Conservation (phyloP, 1,140 invertebrate genomes). For the Philotrypesis tridentata region DNA sequence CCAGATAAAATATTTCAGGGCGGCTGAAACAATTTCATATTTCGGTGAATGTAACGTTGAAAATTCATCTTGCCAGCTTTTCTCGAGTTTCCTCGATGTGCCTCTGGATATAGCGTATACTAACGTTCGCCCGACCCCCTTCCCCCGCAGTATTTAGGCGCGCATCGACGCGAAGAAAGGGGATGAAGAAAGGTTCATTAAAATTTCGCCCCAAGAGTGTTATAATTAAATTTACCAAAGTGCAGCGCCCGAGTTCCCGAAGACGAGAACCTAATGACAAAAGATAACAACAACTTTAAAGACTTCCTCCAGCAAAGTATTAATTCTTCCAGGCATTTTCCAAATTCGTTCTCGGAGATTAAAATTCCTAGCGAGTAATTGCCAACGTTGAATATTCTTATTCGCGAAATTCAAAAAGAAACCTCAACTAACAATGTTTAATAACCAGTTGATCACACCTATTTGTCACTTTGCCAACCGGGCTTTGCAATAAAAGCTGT, state of each 20-base stretch:
- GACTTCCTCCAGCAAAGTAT: neutral
- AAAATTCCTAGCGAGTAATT: neutral
- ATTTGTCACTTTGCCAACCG: neutral
- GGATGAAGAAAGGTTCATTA: slow-evolving; percentile 1
- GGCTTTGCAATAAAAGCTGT: neutral
- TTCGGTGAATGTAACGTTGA: no score
- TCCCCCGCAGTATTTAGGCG: neutral
- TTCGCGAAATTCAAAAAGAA: neutral
- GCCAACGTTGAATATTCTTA: neutral
- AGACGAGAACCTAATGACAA: neutral
- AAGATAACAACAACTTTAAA: neutral
- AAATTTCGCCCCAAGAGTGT: slow-evolving; percentile 3
- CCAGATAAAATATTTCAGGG: no score
- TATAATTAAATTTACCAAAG: slow-evolving; percentile 25
- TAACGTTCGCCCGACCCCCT: no score
- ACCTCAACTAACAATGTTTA: neutral
- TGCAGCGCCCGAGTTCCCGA: neutral
- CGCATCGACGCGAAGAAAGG: neutral
- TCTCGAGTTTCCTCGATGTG: neutral
- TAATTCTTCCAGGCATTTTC: neutral
- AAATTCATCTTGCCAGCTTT: neutral
- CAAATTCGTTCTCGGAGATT: neutral
- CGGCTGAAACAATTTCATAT: no score
- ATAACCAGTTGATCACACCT: neutral
- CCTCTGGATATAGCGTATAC: no score